These are phyloP conservation scores for Halocaridina rubra DNA, from an alignment of 2,888 invertebrate species.

Conservation along the genomic window DNA sequence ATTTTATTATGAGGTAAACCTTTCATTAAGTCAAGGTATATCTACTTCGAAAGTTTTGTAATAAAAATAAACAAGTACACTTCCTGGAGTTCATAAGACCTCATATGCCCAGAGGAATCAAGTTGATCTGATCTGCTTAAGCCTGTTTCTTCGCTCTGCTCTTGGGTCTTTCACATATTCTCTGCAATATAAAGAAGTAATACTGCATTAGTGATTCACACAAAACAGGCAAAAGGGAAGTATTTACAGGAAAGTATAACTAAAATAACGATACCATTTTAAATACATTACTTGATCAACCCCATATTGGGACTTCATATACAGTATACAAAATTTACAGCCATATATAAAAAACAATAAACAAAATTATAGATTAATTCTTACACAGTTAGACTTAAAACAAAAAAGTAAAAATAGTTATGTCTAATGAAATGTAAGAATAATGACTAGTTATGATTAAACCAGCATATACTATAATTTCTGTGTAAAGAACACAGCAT, in stretches of 20 bases:
- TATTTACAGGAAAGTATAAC: neutral
- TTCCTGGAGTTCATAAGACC: neutral
- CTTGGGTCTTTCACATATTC: constrained; percentile 39
- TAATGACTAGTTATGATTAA: too few species aligned
- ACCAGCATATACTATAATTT: too few species aligned
- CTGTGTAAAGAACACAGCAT: too few species aligned
- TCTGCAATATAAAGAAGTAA: neutral
- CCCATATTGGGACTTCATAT: neutral
- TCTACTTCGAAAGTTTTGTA: neutral
- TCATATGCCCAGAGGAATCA: neutral
- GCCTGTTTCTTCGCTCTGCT: constrained; percentile 37
- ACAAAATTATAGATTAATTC: too few species aligned
- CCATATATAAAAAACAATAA: too few species aligned
- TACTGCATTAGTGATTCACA: neutral
- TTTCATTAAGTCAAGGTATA: neutral
- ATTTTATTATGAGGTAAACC: neutral
- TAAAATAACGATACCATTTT: neutral
- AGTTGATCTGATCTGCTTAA: constrained; percentile 24
- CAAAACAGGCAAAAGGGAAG: neutral
- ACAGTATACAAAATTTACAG: neutral
- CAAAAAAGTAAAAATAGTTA: too few species aligned
- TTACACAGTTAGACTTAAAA: too few species aligned
- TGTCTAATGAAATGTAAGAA: too few species aligned
- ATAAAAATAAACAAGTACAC: neutral
- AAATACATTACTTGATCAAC: neutral